These are phyloP conservation scores for Fistularia commersonii DNA, from an alignment of 2,797 vertebrate genomes.

Conservation along the genomic window DNA sequence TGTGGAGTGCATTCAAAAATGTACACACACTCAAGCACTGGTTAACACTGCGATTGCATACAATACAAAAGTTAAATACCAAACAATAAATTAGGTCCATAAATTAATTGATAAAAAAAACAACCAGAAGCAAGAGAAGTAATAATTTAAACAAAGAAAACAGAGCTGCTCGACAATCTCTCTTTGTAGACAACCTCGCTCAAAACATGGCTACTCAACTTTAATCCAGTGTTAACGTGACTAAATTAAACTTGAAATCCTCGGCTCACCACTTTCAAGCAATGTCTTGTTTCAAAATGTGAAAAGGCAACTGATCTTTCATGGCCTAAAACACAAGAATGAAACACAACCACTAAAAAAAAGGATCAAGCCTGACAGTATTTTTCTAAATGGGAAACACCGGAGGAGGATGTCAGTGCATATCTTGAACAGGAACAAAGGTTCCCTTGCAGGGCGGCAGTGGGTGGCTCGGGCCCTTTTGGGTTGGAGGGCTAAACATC, in stretches of 20 bases:
- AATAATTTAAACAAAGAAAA: slow-evolving; percentile 69
- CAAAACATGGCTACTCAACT: slow-evolving; percentile 43
- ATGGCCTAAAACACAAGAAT: slow-evolving; percentile 18
- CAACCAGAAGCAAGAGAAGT: slow-evolving; percentile 53
- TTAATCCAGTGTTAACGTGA: slow-evolving; percentile 70
- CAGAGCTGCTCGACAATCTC: slow-evolving; percentile 62
- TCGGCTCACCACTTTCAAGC: slow-evolving; percentile 17
- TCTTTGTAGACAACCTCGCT: slow-evolving; percentile 41
- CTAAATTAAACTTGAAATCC: slow-evolving; percentile 26
- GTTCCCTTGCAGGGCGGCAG: slow-evolving; percentile 2
- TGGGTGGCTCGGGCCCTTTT: neutral
- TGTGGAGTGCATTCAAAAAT: slow-evolving; percentile 41
- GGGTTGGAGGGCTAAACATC: slow-evolving; percentile 14
- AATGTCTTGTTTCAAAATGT: slow-evolving; percentile 13
- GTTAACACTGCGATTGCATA: slow-evolving; percentile 49
- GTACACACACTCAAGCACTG: slow-evolving; percentile 34
- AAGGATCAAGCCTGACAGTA: slow-evolving; percentile 12
- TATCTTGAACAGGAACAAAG: slow-evolving; percentile 31
- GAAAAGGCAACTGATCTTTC: slow-evolving; percentile 34
- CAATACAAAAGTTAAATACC: slow-evolving; percentile 65
- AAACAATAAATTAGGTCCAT: slow-evolving; percentile 79
- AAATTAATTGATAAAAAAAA: slow-evolving; percentile 73
- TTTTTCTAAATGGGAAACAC: slow-evolving; percentile 32
- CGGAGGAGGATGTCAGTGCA: slow-evolving; percentile 46
- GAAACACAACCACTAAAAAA: slow-evolving; percentile 11